Evolutionary conservation across 2,888 invertebrate species (phyloP), one percentile per base, ranked within the genome.

Genomic region (Drosophila paranaensis): DNA sequence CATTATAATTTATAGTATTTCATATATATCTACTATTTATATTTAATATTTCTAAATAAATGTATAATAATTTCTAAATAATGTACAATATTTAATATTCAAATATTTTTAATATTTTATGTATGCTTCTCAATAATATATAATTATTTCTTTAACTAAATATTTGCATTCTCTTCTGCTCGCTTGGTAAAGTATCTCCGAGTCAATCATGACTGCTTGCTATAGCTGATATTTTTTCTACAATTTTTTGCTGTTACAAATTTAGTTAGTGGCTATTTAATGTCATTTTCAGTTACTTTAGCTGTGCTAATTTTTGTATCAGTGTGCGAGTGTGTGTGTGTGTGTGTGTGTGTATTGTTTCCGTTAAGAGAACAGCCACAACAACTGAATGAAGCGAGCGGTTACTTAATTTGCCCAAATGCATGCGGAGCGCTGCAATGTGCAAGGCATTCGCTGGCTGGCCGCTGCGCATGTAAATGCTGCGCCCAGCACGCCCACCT

Each of bases 401-500:
- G 4, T 45, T 60, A 61, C 50, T 64, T 61, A 58, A 73, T 73
- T 64, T 73, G 76, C 46, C 58, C 43, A 58, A 64, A 53, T 48
- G 45, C 66, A 64, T 48, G 71, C 58, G 62, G 46, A 20, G 57
- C 14, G 16, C n/a, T 56, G 40, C 33, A 56, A 56, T 43, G 20
- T 20, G 20, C 45, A 25, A 45, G 45, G 46, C 70, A 48, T 55
- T 50, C 55, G 65, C 50, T 50, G 53, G 65, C 50, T 61, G 62
- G 37, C 16, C 43, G 63, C 30, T 60, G 48, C 25, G 61, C 71
- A 60, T 70, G 74, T 67, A 42, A 65, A 60, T 63, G 77, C 56
- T 48, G 64, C 62, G 73, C 68, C 73, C 74, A 50, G n/a, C 27
- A 65, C 77, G 77, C 76, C 76, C 76, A 77, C 77, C 79, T 77